Base-by-base conservation (phyloP, 1,140 invertebrate genomes). In the Drosophila simulans region DNA sequence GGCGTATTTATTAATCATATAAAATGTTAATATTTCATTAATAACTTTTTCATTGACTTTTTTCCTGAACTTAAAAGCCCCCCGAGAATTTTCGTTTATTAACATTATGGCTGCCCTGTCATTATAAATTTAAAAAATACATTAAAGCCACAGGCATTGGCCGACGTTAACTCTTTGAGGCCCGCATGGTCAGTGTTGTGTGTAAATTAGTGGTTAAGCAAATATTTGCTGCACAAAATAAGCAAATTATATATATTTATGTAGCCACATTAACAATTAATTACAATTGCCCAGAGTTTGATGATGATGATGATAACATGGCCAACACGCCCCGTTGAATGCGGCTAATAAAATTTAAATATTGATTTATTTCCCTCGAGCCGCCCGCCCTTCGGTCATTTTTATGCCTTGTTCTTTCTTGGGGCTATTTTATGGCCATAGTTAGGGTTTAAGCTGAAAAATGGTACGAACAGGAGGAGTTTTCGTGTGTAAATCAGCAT, bases 251-350 rank as follows among this genome's bases (percentile, higher is more conserved):
- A 79, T 77, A 66, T 78, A 68, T 75, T 66, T 83, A 74, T 64
- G 69, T 71, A 48, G 45, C 22, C 75, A 72, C 80, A 79, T 83
- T 84, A 82, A 84, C 80, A 83, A 82, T 82, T 83, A 84, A 84
- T 83, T 75, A 84, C 75, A 78, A 70, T 56, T 70, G 66, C 12
- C 10, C 17, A 20, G 40, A 55, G 59, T 15, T 54, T 64, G 60
- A 35, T 46, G 58, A 64, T 73, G 71, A 53, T 77, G 71, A 53
- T 73, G 74, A 82, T 69, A 82, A 62, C 75, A 53, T 77, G 74
- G n/a, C 43, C 57, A 69, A 83, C 74, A 83, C 80, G 80, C 80
- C 80, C 65, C 51, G 59, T 80, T 72, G 66, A 34, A 55, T 51
- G 46, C 43, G 51, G 53, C 59, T 66, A 80, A 83, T 83, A 80